Base-by-base conservation (phyloP, 2,797 vertebrate species). In the Brotula barbata region DNA sequence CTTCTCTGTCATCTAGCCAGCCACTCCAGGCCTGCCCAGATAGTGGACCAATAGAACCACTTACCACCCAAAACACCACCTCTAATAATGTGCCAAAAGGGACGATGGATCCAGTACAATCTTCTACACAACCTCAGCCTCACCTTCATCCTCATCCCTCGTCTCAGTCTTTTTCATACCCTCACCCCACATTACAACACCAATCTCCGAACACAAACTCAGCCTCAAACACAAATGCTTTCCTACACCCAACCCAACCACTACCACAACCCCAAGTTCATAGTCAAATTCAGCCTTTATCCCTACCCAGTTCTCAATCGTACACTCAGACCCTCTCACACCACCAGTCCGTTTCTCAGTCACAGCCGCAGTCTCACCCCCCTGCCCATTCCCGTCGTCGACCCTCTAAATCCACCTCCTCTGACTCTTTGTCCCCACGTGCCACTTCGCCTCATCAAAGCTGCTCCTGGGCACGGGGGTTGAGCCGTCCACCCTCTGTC, bases 401-500 rank as follows among this genome's bases (percentile, higher is more conserved):
- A 12, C 76, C 68, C 49, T 92, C 92, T 39, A 95, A 94, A 54
- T 92, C 91, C 14, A 89, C 92, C 16, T 93, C 94, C 11, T 90
- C 91, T 0, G 86, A 87, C 10, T 88, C 90, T 3, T 87, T 79
- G 12, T 92, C 94, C 0, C 68, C 91, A 0, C 77, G 80, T 9
- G 83, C 85, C 36, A 69, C 91, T 2, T 88, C 93, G 44, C 87
- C 89, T 1, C 85, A 91, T 7, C 77, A 80, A 42, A 94, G 87
- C 31, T 99, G 97, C 81, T 91, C 93, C 56, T 90, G 95, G 94
- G 87, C 90, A 0, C 91, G 92, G 50, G 91, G 93, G 37, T 89
- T 89, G 46, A 94, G 90, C 61, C 95, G 94, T 20, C 96, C 96
- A 0, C 96, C 97, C 0, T 79, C 95, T 2, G 93, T 98, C 83